Conservation (phyloP, 2,888 invertebrate genomes). For the Clusia tigrina region DNA sequence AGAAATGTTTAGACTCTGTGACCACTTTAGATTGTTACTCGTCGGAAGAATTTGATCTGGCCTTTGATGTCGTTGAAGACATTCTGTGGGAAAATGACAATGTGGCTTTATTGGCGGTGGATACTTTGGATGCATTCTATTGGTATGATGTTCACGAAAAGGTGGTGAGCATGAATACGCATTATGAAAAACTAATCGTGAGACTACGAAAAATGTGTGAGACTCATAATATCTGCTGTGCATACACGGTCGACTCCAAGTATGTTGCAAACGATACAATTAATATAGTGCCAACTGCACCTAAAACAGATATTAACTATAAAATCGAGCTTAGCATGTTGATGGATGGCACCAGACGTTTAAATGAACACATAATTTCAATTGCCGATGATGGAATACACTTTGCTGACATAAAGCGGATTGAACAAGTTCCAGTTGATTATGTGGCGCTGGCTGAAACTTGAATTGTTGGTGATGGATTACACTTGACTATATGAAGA, state of each 20-base stretch:
- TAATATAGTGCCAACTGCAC: no score
- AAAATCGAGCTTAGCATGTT: conserved; percentile 29
- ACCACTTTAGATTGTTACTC: conserved; percentile 43
- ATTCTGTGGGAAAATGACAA: conserved; percentile 61
- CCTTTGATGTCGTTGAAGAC: conserved; percentile 52
- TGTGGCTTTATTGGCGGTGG: conserved; percentile 65
- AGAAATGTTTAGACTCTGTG: conserved; percentile 39
- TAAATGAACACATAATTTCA: conserved; percentile 18
- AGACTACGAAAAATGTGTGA: conserved; percentile 40
- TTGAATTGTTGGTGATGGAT: no score
- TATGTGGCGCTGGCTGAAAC: no score
- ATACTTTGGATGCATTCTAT: conserved; percentile 67
- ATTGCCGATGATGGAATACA: conserved; percentile 24
- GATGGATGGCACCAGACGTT: conserved; percentile 13
- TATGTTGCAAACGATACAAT: conserved; percentile 33
- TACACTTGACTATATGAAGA: no score
- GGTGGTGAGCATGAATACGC: conserved; percentile 41
- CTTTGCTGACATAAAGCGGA: no score
- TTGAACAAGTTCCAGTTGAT: no score
- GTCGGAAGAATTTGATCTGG: conserved; percentile 44
- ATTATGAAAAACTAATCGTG: conserved; percentile 41
- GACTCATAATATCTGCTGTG: conserved; percentile 45
- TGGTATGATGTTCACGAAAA: conserved; percentile 55
- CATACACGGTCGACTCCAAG: conserved; percentile 42
- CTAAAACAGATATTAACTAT: conserved; percentile 35